Percentiles rank a stretch among this genome's conserved stretches.
These are phyloP conservation scores for Cisticola juncidis DNA, from an alignment of 2,113 vertebrate species.

Conservation along the genomic window DNA sequence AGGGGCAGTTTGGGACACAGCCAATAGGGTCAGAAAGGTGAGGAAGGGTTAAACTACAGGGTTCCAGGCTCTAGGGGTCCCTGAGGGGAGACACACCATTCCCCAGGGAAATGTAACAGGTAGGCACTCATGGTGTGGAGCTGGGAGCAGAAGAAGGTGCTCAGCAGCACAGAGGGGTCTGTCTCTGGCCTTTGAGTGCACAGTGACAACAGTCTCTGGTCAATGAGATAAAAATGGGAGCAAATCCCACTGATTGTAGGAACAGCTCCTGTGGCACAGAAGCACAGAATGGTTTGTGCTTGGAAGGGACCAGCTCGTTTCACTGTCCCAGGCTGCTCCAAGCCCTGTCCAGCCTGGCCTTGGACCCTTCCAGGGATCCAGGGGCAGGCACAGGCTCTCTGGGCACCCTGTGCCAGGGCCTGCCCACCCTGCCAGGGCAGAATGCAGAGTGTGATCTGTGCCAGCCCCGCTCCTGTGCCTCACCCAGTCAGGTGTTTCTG, in stretches of 20 bases:
- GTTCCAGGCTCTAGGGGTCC: too few species aligned
- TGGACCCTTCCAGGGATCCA: neutral
- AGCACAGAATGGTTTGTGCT: neutral
- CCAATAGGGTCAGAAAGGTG: too few species aligned
- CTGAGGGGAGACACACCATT: too few species aligned
- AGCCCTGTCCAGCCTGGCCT: neutral
- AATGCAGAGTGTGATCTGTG: too few species aligned
- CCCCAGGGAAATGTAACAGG: too few species aligned
- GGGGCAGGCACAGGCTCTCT: neutral
- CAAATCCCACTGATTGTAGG: fast-evolving
- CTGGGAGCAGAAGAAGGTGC: neutral
- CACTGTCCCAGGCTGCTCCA: neutral
- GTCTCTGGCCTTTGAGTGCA: neutral
- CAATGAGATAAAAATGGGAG: neutral
- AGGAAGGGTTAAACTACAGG: too few species aligned
- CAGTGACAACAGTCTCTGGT: neutral
- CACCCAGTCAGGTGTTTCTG: neutral
- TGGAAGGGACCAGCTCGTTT: neutral
- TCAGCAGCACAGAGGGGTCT: neutral
- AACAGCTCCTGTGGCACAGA: neutral
- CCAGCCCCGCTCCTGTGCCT: fast-evolving
- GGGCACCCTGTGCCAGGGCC: neutral
- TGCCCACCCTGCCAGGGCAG: fast-evolving
- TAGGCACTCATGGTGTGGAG: fast-evolving
- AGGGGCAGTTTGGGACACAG: too few species aligned